Conservation (phyloP, 2,797 vertebrate species). For the Lutjanus argentimaculatus region DNA sequence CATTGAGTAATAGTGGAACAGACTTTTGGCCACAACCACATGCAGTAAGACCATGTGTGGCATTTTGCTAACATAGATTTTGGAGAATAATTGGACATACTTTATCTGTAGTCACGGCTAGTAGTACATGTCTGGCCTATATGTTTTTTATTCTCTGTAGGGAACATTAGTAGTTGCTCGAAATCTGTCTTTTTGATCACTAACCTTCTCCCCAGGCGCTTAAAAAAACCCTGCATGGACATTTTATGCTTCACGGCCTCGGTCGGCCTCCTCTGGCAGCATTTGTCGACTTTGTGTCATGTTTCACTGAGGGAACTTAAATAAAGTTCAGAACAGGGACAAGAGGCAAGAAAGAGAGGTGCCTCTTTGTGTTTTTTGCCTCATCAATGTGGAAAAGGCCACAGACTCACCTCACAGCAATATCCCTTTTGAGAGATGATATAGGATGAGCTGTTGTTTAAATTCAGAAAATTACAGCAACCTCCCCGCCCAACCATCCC, state of each 20-base stretch:
- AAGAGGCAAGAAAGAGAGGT: slow-evolving; percentile 9
- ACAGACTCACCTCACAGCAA: neutral
- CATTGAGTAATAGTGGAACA: neutral
- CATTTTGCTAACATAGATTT: neutral
- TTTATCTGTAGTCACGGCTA: neutral
- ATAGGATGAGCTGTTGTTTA: neutral
- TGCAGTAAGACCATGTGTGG: neutral
- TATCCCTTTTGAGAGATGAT: neutral
- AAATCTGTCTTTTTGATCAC: slow-evolving; percentile 29
- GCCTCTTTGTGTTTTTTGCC: slow-evolving; percentile 11
- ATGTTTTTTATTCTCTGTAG: neutral
- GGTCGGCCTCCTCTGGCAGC: neutral
- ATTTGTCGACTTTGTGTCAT: slow-evolving; percentile 20
- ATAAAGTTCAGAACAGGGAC: slow-evolving; percentile 30
- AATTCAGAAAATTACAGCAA: neutral
- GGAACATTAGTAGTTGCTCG: neutral
- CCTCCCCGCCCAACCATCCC: neutral
- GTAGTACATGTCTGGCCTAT: no score
- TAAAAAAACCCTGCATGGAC: slow-evolving; percentile 1
- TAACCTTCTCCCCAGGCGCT: neutral
- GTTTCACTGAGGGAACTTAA: slow-evolving; percentile 15
- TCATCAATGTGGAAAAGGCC: slow-evolving; percentile 1
- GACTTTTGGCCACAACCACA: neutral
- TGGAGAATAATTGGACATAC: neutral
- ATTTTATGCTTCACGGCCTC: slow-evolving; percentile 18